These are phyloP conservation scores for Oligia latruncula DNA, from an alignment of 2,888 invertebrate species.

Conservation along the genomic window DNA sequence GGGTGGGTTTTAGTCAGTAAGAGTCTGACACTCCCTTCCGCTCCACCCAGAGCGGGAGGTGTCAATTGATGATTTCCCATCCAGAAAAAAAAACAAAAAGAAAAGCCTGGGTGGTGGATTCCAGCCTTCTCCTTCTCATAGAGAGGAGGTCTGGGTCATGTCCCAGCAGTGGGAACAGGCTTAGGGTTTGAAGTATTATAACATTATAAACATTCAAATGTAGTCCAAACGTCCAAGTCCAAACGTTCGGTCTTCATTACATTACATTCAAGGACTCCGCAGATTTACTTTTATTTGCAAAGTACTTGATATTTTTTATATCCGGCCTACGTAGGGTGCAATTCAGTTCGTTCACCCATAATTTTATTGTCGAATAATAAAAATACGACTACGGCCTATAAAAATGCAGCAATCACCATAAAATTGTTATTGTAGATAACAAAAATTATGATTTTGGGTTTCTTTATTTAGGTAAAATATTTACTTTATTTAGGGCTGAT, in stretches of 20 bases:
- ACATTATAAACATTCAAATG: constrained; percentile 6
- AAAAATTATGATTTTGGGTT: constrained; percentile 61
- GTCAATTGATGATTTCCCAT: too few relatives aligned
- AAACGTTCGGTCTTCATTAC: constrained; percentile 16
- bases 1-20: too few relatives aligned
- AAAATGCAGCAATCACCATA: constrained; percentile 65
- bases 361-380: constrained; percentile 65
- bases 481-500: constrained; percentile 8
- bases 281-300: constrained; percentile 51
- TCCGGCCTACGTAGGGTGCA: constrained; percentile 48
- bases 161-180: neutral
- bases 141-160: neutral
- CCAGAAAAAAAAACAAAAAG: too few relatives aligned
- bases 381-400: constrained; percentile 60
- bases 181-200: neutral
- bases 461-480: constrained; percentile 52
- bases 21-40: too few relatives aligned
- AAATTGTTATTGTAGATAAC: constrained; percentile 62
- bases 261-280: constrained; percentile 14
- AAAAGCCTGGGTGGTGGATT: neutral
- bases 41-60: too few relatives aligned
- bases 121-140: neutral
- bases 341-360: constrained; percentile 61
- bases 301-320: constrained; percentile 58
- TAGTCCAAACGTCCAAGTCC: neutral